Evolutionary conservation across 2,797 vertebrate genomes (phyloP).

Genomic region (Manis pentadactyla): DNA sequence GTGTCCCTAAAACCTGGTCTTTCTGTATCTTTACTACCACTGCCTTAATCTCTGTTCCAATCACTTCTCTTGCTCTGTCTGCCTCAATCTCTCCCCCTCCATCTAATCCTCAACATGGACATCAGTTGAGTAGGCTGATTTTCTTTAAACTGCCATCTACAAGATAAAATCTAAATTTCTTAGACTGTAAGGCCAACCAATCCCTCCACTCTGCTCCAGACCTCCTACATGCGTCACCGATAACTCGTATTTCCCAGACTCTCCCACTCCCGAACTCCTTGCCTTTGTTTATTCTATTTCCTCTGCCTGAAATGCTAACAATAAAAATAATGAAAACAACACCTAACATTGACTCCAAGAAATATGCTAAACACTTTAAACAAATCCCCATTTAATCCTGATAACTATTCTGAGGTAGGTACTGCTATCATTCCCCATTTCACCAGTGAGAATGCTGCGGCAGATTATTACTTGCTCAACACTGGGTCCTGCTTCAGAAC

Average conservation of each 20-base stretch:
- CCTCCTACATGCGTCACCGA: not conserved
- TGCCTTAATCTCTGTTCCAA: not conserved
- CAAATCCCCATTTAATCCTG: not conserved
- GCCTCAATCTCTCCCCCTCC: not conserved
- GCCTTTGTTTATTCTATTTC: not conserved
- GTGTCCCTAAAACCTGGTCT: not conserved
- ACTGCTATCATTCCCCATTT: not conserved
- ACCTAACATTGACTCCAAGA: not conserved
- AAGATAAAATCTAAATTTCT: conserved; percentile 21
- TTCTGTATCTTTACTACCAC: not conserved
- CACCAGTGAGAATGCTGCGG: not conserved
- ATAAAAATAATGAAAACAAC: not conserved
- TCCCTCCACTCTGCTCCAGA: not conserved
- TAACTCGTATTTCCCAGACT: not conserved
- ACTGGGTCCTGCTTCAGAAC: not conserved
- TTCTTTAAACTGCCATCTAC: not conserved
- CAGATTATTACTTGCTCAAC: not conserved
- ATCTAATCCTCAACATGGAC: not conserved
- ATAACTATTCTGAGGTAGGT: not conserved
- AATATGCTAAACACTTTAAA: not conserved
- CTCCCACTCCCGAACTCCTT: not conserved
- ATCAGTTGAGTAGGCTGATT: not conserved
- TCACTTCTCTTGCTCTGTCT: not conserved
- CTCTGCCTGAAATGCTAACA: not conserved
- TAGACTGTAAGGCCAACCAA: not conserved